These are phyloP conservation scores for Pachliopta kotzebuea DNA, from an alignment of 2,888 invertebrate genomes.

Conservation along the genomic window DNA sequence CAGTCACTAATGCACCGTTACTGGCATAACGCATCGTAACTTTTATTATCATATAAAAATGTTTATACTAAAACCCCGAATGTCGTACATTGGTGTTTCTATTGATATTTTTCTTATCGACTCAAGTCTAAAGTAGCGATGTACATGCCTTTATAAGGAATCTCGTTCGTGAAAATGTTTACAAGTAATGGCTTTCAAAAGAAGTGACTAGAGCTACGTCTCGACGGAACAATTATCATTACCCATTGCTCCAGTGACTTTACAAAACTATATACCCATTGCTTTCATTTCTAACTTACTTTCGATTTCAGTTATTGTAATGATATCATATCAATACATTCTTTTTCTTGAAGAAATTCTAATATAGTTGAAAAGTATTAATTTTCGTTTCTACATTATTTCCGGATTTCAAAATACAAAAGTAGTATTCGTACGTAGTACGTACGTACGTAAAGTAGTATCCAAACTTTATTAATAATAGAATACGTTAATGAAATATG, in stretches of 20 bases:
- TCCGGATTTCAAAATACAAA: not conserved
- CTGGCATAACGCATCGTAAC: conserved; percentile 59
- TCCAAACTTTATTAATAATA: not conserved
- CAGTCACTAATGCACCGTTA: conserved; percentile 75
- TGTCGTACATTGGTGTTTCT: conserved; percentile 32
- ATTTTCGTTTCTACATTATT: not conserved
- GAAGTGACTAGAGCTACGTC: conserved; percentile 47
- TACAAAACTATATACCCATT: conserved; percentile 61
- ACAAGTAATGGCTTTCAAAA: conserved; percentile 41
- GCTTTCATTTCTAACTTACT: conserved; percentile 68
- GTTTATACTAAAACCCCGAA: conserved; percentile 3
- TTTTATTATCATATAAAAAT: conserved; percentile 40
- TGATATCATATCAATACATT: conserved; percentile 33
- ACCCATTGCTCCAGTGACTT: conserved; percentile 72
- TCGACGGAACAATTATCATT: conserved; percentile 64
- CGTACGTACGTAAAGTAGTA: too few species aligned
- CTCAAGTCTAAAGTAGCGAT: conserved; percentile 35
- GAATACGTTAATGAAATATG: not conserved
- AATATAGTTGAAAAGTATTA: too few species aligned
- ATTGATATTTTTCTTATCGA: conserved; percentile 11
- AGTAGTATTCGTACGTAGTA: too few species aligned
- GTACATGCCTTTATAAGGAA: conserved; percentile 34
- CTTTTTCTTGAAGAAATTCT: conserved; percentile 1
- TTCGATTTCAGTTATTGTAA: conserved; percentile 63
- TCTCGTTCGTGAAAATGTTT: conserved; percentile 26